Base-by-base conservation (phyloP, 2,797 vertebrate genomes). In the Carapus acus region DNA sequence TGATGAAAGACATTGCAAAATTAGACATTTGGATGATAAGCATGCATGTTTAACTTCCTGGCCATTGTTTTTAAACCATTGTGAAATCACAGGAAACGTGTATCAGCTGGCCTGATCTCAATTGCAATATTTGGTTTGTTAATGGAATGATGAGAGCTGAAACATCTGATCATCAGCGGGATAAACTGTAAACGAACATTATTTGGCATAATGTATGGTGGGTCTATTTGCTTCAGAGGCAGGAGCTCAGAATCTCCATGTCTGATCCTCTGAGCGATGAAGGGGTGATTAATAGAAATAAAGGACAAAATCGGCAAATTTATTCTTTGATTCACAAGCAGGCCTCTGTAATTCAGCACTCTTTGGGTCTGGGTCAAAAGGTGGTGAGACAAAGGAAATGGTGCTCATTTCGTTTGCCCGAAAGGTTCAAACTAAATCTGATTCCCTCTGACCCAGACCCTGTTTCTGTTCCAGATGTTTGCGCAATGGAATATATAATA, bases 71-170 rank as follows among this genome's bases (percentile, higher is more conserved):
- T 49, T 58, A 77, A 74, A 71, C 55, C 65, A 50, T 22, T 62
- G 65, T 49, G 36, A 43, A 62, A 49, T 61, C 17, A 54, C 59
- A 41, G 52, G 45, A 71, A 61, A 34, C 23, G 29, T 54, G 71
- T 73, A 40, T 56, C 65, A 55, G 68, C 65, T 18, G 69, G 67
- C 67, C 69, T 78, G 78, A 83, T 85, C 78, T 82, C 79, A 67
- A 72, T 58, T 71, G 83, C 85, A 79, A 71, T 78, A 80, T 85
- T 82, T 80, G 81, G 80, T 87, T 82, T 58, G 37, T 76, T 72
- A 53, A 58, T 83, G 85, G 86, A 86, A 86, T 86, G 84, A 69
- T 53, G 70, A 80, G 64, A 43, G 45, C 43, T 71, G 59, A 69
- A 72, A 58, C 27, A 59, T 58, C 71, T 62, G 19, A 55, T 55